Conservation (phyloP, 2,797 vertebrate genomes). For the Myripristis jacobus region DNA sequence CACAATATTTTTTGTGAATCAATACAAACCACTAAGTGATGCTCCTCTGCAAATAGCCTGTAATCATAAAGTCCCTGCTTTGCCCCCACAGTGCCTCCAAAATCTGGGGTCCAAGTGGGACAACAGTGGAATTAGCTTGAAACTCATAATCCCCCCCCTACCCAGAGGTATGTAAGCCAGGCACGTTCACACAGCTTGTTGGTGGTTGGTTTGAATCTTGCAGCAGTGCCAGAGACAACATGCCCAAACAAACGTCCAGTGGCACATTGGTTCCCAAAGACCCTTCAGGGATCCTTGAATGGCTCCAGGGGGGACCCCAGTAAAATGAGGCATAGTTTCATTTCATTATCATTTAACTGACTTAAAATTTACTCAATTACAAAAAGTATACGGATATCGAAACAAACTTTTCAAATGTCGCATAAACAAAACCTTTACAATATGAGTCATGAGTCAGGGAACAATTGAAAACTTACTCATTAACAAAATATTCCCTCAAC, state of each 20-base stretch:
- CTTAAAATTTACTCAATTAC: not conserved
- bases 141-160: not conserved
- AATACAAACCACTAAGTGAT: not conserved
- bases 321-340: no score
- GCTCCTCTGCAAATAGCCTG: not conserved
- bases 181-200: not conserved
- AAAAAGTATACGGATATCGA: not conserved
- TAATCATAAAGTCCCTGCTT: not conserved
- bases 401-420: no score
- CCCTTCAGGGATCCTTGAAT: not conserved
- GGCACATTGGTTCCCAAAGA: not conserved
- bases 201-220: constrained; percentile 1
- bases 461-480: no score
- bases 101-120: not conserved
- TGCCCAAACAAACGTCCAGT: not conserved
- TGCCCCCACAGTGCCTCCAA: not conserved
- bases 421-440: no score
- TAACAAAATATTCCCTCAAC: no score
- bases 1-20: not conserved
- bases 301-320: no score
- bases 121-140: not conserved
- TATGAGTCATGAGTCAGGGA: no score
- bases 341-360: not conserved
- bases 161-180: not conserved
- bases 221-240: not conserved